Evolutionary conservation across 2,888 invertebrate species (phyloP).

Genomic region (Diplazon laetatorius): DNA sequence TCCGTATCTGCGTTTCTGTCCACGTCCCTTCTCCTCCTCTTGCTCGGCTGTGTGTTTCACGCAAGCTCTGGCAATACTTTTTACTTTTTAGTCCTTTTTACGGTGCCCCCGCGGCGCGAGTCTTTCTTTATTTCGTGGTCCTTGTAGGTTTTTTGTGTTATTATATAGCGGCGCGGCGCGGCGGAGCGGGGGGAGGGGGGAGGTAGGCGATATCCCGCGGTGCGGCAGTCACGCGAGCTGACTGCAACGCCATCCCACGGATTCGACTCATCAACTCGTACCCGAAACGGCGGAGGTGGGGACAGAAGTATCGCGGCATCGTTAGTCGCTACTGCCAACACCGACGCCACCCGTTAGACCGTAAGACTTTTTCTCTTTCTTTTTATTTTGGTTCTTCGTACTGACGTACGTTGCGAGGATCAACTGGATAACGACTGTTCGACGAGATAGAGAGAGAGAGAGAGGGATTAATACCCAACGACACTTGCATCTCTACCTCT

Average conservation of each 20-base stretch:
- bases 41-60: conserved; percentile 52
- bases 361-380: conserved; percentile 32
- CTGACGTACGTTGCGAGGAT: conserved; percentile 35
- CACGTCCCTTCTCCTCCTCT: too few relatives aligned
- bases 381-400: too few relatives aligned
- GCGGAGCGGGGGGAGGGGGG: too few relatives aligned
- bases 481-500: too few relatives aligned
- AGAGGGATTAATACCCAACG: too few relatives aligned
- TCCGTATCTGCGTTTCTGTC: conserved; percentile 52
- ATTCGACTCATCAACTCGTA: conserved; percentile 38
- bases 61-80: conserved; percentile 58
- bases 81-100: conserved; percentile 56
- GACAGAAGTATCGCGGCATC: too few relatives aligned
- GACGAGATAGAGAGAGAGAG: background rate
- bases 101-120: conserved; percentile 52
- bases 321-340: conserved; percentile 49
- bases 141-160: conserved; percentile 54
- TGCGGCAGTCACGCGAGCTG: conserved; percentile 31
- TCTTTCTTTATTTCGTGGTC: conserved; percentile 50
- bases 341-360: conserved; percentile 40
- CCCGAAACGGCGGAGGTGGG: background rate
- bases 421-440: conserved; percentile 11
- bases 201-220: conserved; percentile 56
- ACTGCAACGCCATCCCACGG: conserved; percentile 59
- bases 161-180: too few relatives aligned